Evolutionary conservation across 2,113 vertebrate genomes (phyloP).

Genomic region (Pterocles gutturalis): DNA sequence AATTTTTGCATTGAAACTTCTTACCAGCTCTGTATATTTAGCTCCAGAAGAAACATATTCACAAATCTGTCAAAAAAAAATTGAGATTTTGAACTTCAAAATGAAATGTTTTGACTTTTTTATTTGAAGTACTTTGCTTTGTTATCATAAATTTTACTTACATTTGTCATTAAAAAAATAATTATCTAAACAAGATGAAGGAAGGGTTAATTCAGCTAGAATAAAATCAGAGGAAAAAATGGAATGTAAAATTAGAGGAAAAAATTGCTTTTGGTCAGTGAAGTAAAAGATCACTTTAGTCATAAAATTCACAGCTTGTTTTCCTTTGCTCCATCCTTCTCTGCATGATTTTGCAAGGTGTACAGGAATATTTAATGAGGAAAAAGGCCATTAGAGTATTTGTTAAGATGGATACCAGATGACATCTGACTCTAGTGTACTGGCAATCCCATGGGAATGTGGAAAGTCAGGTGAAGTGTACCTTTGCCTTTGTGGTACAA

Average conservation of each 20-base stretch:
- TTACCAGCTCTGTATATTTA: slow-evolving; percentile 45
- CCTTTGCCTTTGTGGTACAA: background rate
- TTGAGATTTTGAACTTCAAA: slow-evolving; percentile 9
- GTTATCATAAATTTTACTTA: slow-evolving; percentile 10
- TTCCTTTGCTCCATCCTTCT: background rate
- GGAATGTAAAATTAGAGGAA: background rate
- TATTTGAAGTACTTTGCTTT: slow-evolving; percentile 40
- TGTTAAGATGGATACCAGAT: background rate
- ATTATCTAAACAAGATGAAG: background rate
- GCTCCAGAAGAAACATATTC: slow-evolving; percentile 40
- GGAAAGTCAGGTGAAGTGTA: background rate
- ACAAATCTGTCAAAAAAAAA: slow-evolving; percentile 36
- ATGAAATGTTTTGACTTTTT: slow-evolving; percentile 37
- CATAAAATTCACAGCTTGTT: background rate
- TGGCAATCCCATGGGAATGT: background rate
- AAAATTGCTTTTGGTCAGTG: background rate
- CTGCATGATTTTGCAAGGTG: background rate
- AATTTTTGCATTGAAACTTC: slow-evolving; percentile 23
- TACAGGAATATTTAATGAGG: background rate
- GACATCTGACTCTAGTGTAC: background rate
- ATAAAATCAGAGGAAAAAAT: background rate
- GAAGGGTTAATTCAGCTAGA: background rate
- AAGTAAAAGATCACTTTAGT: background rate
- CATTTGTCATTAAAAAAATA: background rate
- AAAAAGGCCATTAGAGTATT: background rate